These are phyloP conservation scores for Hypomesus transpacificus DNA, from an alignment of 2,113 vertebrate species.

Conservation along the genomic window DNA sequence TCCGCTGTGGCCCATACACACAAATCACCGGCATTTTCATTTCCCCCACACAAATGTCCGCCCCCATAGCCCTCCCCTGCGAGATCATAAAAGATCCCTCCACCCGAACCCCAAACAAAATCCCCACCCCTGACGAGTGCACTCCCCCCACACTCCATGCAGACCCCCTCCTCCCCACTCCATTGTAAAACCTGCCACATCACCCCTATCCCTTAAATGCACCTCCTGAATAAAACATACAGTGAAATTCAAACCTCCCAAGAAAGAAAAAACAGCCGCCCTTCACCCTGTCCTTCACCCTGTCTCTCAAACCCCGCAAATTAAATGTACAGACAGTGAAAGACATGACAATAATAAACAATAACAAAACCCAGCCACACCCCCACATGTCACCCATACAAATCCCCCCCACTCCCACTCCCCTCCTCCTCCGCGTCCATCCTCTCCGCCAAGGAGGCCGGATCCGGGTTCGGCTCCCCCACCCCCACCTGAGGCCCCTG, in stretches of 20 bases:
- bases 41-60: no score
- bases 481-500: no score
- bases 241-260: not conserved
- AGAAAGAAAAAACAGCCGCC: not conserved
- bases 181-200: not conserved
- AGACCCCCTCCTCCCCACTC: not conserved
- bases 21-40: not conserved
- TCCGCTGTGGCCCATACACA: not conserved
- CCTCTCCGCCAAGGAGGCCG: not conserved
- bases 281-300: not conserved
- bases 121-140: not conserved
- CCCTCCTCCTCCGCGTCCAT: not conserved
- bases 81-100: not conserved
- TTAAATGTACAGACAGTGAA: not conserved
- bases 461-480: not conserved
- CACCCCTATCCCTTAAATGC: not conserved
- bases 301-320: not conserved
- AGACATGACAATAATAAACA: no score
- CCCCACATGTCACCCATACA: no score
- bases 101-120: constrained; percentile 1
- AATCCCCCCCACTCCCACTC: no score
- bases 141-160: not conserved
- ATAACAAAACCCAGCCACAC: no score
- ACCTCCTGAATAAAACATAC: not conserved
- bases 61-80: no score